Base-by-base conservation (phyloP, 2,888 invertebrate genomes). In the Tholera decimalis region DNA sequence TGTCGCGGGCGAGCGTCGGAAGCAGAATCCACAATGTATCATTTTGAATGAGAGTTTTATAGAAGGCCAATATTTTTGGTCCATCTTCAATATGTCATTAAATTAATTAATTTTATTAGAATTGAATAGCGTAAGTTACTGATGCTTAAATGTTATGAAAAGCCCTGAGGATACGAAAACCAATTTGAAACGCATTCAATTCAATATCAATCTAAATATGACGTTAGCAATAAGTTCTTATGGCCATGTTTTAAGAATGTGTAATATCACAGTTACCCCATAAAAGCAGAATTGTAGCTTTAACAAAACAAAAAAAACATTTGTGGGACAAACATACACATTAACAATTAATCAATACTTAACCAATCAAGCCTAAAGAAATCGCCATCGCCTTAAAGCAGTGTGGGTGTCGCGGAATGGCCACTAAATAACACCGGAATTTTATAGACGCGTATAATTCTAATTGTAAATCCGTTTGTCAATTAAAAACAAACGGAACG, bases 401-500 rank as follows among this genome's bases (percentile, higher is more conserved):
- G 80, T 74, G 86, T 85, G 85, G 86, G 86, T 85, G 87, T 84
- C 81, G 80, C 80, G 69, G 76, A 86, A 83, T 79, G 76, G 73
- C 63, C 72, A 77, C 79, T 80, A 74, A 73, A 79, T 77, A 74
- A 83, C 78, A 72, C 73, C 55, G 43, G 28, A 61, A 57, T 79
- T 66, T 77, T 76, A 81, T 77, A 81, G 62, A 26, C 60, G 62
- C 64, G 49, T 73, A 77, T 74, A 79, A 79, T 74, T 81, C 78
- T 86, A 81, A 85, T 85, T 85, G 82, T 81, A 83, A 83, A 85
- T 85, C 79, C 76, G 83, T 84, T 83, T 85, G 82, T 84, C 82
- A 83, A 85, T 87, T 87, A 83, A 83, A 85, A 84, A 76, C 84
- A 83, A 87, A 87, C 88, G 83, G 85, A 83, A 84, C 83, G 79